Evolutionary conservation across 2,113 vertebrate genomes (phyloP).

Genomic region (Mustela nigripes): DNA sequence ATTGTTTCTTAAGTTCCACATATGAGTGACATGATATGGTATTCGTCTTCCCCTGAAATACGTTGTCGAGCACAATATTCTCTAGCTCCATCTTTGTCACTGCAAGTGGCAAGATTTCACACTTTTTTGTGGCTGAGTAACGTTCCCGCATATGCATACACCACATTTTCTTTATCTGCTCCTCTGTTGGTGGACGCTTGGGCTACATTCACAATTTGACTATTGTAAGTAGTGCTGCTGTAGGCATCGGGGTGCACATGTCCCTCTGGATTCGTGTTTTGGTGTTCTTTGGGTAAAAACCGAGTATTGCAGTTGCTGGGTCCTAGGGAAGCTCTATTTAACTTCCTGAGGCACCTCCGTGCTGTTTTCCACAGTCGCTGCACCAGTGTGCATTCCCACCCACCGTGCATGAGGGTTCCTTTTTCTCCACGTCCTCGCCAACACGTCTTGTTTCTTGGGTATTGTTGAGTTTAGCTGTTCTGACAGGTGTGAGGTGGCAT

Average conservation of each 20-base stretch:
- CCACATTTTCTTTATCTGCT: not conserved
- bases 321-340: not conserved
- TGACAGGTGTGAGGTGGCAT: not conserved
- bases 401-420: not conserved
- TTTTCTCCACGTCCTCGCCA: not conserved
- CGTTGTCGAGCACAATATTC: not conserved
- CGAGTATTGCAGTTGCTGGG: not conserved
- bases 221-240: not conserved
- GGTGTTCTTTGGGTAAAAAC: not conserved
- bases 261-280: not conserved
- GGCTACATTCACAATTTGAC: not conserved
- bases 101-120: not conserved
- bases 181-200: not conserved
- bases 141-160: too few species aligned
- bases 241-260: not conserved
- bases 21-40: not conserved
- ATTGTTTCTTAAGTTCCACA: not conserved
- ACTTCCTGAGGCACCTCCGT: not conserved
- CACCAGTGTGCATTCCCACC: not conserved
- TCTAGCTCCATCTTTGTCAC: not conserved
- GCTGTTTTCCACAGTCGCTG: not conserved
- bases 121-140: not conserved
- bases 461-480: not conserved
- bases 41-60: not conserved
- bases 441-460: not conserved